Conservation (phyloP, 2,113 vertebrate species). For the Tragelaphus strepsiceros region DNA sequence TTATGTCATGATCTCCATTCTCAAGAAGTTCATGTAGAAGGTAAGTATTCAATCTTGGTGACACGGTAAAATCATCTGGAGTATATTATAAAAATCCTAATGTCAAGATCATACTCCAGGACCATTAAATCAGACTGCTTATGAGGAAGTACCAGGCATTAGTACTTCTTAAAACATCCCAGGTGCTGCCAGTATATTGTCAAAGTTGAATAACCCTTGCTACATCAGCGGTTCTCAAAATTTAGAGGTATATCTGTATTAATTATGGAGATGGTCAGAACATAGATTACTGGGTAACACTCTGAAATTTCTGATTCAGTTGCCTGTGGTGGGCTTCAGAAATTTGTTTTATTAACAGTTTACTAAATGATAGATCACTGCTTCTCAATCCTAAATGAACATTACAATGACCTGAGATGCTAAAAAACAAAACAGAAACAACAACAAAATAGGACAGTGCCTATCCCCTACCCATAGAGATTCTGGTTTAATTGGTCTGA, state of each 20-base stretch:
- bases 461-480: not conserved
- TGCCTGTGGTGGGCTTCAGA: not conserved
- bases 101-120: not conserved
- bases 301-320: not conserved
- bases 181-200: not conserved
- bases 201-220: not conserved
- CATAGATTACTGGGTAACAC: not conserved
- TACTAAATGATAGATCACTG: not conserved
- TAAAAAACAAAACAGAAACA: not conserved
- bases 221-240: not conserved
- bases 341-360: not conserved
- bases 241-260: not conserved
- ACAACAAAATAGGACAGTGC: not conserved
- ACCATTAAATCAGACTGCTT: not conserved
- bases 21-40: not conserved
- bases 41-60: not conserved
- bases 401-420: not conserved
- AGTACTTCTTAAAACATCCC: not conserved
- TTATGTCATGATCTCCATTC: not conserved
- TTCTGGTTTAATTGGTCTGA: not conserved
- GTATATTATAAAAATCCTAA: not conserved
- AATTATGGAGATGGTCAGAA: not conserved
- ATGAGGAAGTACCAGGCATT: not conserved
- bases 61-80: not conserved
- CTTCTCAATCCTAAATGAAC: not conserved